Conservation (phyloP, 2,888 invertebrate genomes). For the Minunthozetes semirufus region DNA sequence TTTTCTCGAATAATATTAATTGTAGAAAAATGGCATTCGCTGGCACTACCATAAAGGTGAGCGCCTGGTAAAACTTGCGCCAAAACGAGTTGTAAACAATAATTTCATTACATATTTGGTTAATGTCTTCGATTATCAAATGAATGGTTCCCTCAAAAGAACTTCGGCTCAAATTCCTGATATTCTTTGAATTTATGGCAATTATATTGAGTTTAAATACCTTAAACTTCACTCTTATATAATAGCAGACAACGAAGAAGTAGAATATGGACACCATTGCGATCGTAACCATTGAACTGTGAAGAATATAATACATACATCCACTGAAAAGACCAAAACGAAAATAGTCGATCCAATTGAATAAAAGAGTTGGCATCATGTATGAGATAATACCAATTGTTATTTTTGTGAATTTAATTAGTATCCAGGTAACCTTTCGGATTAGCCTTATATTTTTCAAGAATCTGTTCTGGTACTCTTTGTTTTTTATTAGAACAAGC, state of each 20-base stretch:
- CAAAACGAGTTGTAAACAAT: background rate
- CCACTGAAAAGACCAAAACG: background rate
- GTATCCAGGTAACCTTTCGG: background rate
- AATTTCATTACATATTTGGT: background rate
- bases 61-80: background rate
- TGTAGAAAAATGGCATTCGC: background rate
- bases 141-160: background rate
- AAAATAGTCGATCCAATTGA: background rate
- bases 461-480: background rate
- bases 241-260: background rate
- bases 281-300: background rate
- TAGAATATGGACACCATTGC: background rate
- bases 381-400: background rate
- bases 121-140: background rate
- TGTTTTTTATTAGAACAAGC: background rate
- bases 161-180: background rate
- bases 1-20: background rate
- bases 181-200: background rate
- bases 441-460: background rate
- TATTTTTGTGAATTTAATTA: background rate
- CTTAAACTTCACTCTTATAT: background rate
- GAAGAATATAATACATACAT: background rate
- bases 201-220: background rate
- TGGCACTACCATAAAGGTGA: background rate
- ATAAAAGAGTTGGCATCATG: background rate